A percentile compares a stretch with the other conserved stretches of the same genome.
Conservation (phyloP, 1,140 invertebrate species). For the Hyles euphorbiae region DNA sequence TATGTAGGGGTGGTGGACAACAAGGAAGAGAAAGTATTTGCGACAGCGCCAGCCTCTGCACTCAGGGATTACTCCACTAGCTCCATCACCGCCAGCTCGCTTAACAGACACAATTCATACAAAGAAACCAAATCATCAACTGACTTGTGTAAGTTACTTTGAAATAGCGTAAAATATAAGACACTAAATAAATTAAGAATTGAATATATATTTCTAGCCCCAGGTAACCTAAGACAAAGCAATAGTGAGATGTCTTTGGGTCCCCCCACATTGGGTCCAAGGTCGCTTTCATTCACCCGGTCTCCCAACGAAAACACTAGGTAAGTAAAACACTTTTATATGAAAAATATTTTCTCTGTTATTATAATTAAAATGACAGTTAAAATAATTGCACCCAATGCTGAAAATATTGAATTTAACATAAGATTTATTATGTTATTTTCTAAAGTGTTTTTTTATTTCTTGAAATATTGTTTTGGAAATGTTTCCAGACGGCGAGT, state of each 20-base stretch:
- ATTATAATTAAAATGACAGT: not conserved
- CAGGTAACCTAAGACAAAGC: slow-evolving; percentile 53
- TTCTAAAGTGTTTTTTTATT: too few species aligned
- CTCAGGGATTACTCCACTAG: slow-evolving; percentile 47
- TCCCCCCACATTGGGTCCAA: slow-evolving; percentile 56
- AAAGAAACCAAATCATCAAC: slow-evolving; percentile 63
- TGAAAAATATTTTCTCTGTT: not conserved
- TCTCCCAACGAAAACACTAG: slow-evolving; percentile 46
- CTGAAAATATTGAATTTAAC: too few species aligned
- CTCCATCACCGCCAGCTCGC: slow-evolving; percentile 37
- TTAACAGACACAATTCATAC: slow-evolving; percentile 67
- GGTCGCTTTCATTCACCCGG: slow-evolving; percentile 70
- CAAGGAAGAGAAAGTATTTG: slow-evolving; percentile 52
- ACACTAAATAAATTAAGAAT: too few species aligned
- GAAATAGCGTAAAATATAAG: not conserved
- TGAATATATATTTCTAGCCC: slow-evolving; percentile 34
- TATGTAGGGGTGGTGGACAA: slow-evolving; percentile 45
- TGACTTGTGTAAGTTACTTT: slow-evolving; percentile 50
- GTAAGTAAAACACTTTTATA: slow-evolving; percentile 23
- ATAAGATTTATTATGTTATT: too few species aligned
- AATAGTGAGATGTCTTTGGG: slow-evolving; percentile 68
- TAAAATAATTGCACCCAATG: not conserved
- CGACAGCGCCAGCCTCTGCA: slow-evolving; percentile 26
- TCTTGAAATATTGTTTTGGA: not conserved
- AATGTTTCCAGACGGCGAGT: slow-evolving; percentile 34